phyloP scores from a whole-genome alignment of 2,888 invertebrate genomes.

The Hydriomena furcata region DNA sequence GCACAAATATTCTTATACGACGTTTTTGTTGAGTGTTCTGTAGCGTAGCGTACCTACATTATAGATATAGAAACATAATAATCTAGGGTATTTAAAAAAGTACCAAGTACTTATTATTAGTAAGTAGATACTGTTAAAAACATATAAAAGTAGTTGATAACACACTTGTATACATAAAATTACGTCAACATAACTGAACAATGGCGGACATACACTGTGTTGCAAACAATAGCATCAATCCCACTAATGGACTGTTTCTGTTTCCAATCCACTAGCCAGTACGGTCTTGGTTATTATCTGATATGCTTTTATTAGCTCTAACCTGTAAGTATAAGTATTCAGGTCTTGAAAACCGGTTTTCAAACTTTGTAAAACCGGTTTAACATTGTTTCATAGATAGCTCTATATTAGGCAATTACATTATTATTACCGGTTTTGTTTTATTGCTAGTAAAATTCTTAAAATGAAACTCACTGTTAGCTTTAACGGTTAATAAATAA shows the following conservation, averaged over 20 bases:
- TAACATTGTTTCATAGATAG: constrained; percentile 12
- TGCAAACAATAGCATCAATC: constrained; percentile 58
- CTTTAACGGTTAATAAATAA: no score
- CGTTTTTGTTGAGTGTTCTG: no score
- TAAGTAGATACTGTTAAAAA: no score
- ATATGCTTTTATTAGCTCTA: constrained; percentile 18
- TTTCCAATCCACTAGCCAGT: constrained; percentile 35
- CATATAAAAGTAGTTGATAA: neutral
- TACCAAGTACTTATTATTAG: no score
- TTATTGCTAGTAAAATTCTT: no score
- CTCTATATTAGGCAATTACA: no score
- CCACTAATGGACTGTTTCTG: constrained; percentile 51
- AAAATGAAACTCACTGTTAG: no score
- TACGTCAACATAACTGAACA: constrained; percentile 7
- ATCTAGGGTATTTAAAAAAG: no score
- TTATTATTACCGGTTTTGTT: no score
- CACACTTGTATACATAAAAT: constrained; percentile 12
- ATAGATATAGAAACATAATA: no score
- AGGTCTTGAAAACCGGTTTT: neutral
- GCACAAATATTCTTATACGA: no score
- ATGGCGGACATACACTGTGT: constrained; percentile 32
- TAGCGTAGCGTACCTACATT: no score
- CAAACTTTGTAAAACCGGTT: neutral
- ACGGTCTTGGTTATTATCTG: constrained; percentile 10
- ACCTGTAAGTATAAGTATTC: neutral